Base-by-base conservation (phyloP, 2,113 vertebrate species). In the Ctenomys sociabilis region DNA sequence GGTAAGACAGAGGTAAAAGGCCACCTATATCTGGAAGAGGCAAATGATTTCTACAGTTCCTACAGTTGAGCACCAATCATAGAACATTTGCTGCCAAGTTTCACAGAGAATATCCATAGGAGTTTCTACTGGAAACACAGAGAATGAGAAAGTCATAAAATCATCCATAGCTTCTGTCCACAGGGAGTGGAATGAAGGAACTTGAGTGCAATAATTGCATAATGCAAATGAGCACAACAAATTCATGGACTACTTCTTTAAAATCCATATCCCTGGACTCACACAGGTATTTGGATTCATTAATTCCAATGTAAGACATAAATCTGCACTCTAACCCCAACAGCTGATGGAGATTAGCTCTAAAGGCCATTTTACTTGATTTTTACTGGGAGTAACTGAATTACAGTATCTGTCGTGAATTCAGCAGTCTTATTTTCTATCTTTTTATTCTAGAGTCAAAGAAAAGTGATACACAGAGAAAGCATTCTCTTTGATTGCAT, bases 371-470 rank as follows among this genome's bases (percentile, higher is more conserved):
- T 81, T 59, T 75, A 5, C 32, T 87, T 52, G 40, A 80, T 70
- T 85, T 85, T 87, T 54, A 80, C 81, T 66, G 28, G 43, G 90
- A 83, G 40, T n/a, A 83, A 85, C 14, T 32, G 73, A 66, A 17
- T 30, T 88, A 37, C 3, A 61, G 32, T 21, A 73, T 66, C 43
- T 77, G 24, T 57, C n/a, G 61, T 61, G 12, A 90, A 93, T 81
- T 88, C 52, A 40, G 7, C 8, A 87, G 28, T 85, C 28, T 82
- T 8, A 54, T 68, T 85, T 52, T 86, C 49, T 26, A 80, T 10
- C 57, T 88, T 63, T 81, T 43, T 88, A 82, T 81, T 90, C 45
- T 57, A 84, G 52, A 81, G 52, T 94, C 77, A 85, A 30, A 40
- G 11, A 45, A 81, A 91, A 81, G 57, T 72, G 26, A 83, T 22